phyloP scores from a whole-genome alignment of 2,888 invertebrate species.

The Acronicta alni region DNA sequence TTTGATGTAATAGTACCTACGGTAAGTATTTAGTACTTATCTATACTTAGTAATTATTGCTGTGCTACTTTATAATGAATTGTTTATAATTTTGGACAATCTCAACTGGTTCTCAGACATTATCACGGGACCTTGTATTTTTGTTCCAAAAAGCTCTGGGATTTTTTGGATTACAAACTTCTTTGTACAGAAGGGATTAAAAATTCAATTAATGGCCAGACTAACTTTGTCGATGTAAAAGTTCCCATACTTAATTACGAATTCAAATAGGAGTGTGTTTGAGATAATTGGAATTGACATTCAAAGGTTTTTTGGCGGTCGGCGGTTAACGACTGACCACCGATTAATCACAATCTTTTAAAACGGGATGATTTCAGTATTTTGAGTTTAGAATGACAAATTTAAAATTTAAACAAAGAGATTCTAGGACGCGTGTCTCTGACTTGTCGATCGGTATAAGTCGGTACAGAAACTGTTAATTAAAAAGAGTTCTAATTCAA shows the following conservation, averaged over 20 bases:
- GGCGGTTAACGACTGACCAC: constrained; percentile 5
- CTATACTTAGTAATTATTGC: too few relatives aligned
- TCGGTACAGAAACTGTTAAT: too few relatives aligned
- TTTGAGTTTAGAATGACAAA: constrained; percentile 19
- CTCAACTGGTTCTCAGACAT: background rate
- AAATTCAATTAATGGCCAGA: constrained; percentile 40
- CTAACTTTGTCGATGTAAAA: constrained; percentile 21
- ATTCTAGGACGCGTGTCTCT: too few relatives aligned
- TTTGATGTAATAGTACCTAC: constrained; percentile 40
- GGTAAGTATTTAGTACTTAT: constrained; percentile 3
- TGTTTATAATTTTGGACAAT: too few relatives aligned
- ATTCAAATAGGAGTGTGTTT: constrained; percentile 31
- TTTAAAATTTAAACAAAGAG: background rate
- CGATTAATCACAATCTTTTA: constrained; percentile 17
- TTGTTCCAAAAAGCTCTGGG: background rate
- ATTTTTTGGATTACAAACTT: background rate
- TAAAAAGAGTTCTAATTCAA: too few relatives aligned
- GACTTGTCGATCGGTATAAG: too few relatives aligned
- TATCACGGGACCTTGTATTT: background rate
- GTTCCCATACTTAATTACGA: constrained; percentile 34
- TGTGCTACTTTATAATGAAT: too few relatives aligned
- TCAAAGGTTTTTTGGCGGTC: constrained; percentile 32
- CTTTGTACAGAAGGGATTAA: constrained; percentile 24
- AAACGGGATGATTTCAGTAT: constrained; percentile 30
- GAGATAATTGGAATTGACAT: constrained; percentile 35